Base-by-base conservation (phyloP, 2,797 vertebrate genomes). In the Cheirogaleus major region DNA sequence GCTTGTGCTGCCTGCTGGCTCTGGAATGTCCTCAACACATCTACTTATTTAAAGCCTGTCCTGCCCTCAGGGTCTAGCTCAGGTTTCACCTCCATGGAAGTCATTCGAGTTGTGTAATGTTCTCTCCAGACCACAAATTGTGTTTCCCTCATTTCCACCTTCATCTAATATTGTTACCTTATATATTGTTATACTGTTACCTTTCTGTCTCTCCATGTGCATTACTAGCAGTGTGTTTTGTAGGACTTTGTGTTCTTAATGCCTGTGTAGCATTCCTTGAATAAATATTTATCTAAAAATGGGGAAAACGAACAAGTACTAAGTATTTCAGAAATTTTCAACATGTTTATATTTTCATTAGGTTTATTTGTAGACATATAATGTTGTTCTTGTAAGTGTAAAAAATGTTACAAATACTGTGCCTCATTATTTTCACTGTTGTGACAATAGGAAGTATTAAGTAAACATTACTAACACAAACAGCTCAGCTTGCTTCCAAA, bases 401-500 rank as follows among this genome's bases (percentile, higher is more conserved):
- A 96, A 86, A 95, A 75, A 38, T 94, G 65, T 73, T 80, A 55
- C 59, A 95, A 96, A 73, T 76, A 96, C 91, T 89, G 52, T 41
- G 43, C 63, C 82, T 97, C 93, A 89, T 96, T 92, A 93, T 92
- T 94, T 92, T 97, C 73, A 95, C 22, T 95, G 70, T 97, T 96
- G 95, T 95, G 95, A 89, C 95, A 83, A 83, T 50, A 65, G 23
- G 57, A 96, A 96, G 22, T 81, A 88, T 92, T 95, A 81, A 41
- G 72, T 72, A 93, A 96, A 76, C 63, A 83, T 89, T 89, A 50
- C 59, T 55, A 72, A 45, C 30, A 7, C 30, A 52, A 95, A 50
- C 43, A 76, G 32, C 79, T 96, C 23, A 92, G 20, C 57, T 89
- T 52, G 35, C 18, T 97, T 96, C 80, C 85, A 41, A 89, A 81